Evolutionary conservation across 2,888 invertebrate species (phyloP), one percentile per base, ranked within the genome.

Genomic region (Adelphocoris suturalis): DNA sequence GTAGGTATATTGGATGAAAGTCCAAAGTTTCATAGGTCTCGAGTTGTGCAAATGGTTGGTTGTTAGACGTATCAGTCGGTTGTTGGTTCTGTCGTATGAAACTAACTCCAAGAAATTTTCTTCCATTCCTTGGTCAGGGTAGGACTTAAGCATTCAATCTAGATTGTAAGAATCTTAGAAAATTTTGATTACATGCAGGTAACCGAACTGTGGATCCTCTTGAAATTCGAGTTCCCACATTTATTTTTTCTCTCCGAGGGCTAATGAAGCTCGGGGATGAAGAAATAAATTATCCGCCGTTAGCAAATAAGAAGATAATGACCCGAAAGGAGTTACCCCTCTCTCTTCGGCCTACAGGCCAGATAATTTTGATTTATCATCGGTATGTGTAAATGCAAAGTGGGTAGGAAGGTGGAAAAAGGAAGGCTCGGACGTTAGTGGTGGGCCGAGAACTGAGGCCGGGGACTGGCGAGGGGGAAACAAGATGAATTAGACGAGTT

Each of bases 401-500:
- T 80, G 89, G 81, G 81, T 46, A 81, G 86, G 86, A 86, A 55
- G 52, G 82, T 82, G 48, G 82, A 82, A 52, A 82, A 82, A 52
- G 86, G 86, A 86, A 27, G 37, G 37, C 75, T 68, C 46, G 75
- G 27, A 75, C 37, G 75, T 82, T 82, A 82, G 82, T 82, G 82
- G 82, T 82, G 82, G 82, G 82, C 52, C 82, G 82, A 82, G 47
- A 48, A 61, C 76, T 47, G 78, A n/a, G n/a, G 78, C 11, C 27
- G 27, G 55, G 23, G 87, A 61, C 9, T 9, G 9, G 88, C 13
- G 27, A 78, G 28, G 78, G 78, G 89, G 75, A 28, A 89, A 89
- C 89, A 89, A 89, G 89, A 89, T 89, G 89, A 89, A 89, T 89
- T 89, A 89, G 89, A 82, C 89, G 89, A 89, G 89, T 89, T 89